Evolutionary conservation across 2,113 vertebrate species (phyloP).

Genomic region (Chaenogobius annularis): DNA sequence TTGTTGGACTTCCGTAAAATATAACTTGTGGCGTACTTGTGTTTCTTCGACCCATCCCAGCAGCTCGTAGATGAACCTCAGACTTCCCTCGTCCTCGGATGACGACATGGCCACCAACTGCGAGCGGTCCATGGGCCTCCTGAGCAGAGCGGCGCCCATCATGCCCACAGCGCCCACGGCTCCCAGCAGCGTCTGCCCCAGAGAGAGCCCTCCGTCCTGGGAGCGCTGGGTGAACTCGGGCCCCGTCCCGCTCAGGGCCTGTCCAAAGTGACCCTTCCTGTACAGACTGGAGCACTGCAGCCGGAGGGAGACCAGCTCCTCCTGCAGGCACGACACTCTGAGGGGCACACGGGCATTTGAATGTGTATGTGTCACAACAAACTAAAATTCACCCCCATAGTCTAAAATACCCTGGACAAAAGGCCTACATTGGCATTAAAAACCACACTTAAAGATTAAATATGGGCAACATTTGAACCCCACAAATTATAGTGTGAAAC

Average conservation of each 20-base stretch:
- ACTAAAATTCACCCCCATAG: no score
- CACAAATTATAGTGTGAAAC: no score
- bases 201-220: constrained; percentile 76
- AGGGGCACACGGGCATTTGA: background rate
- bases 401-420: no score
- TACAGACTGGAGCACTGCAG: constrained; percentile 93
- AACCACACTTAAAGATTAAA: no score
- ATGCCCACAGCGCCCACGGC: constrained; percentile 68
- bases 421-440: no score
- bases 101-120: constrained; percentile 94
- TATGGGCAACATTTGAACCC: no score
- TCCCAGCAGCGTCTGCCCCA: constrained; percentile 77
- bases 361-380: background rate
- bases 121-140: constrained; percentile 87
- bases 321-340: constrained; percentile 90
- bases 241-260: constrained; percentile 56
- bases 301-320: constrained; percentile 91
- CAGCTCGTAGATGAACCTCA: constrained; percentile 95
- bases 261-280: constrained; percentile 90
- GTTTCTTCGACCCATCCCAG: constrained; percentile 98
- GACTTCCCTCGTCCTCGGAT: constrained; percentile 93
- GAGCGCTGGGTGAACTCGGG: constrained; percentile 66
- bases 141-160: constrained; percentile 82
- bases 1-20: background rate
- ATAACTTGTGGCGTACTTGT: constrained; percentile 76